A percentile compares a stretch with the other conserved stretches of the same genome.
Evolutionary conservation across 2,888 invertebrate genomes (phyloP).

Genomic region (Drosophila buzzatii): DNA sequence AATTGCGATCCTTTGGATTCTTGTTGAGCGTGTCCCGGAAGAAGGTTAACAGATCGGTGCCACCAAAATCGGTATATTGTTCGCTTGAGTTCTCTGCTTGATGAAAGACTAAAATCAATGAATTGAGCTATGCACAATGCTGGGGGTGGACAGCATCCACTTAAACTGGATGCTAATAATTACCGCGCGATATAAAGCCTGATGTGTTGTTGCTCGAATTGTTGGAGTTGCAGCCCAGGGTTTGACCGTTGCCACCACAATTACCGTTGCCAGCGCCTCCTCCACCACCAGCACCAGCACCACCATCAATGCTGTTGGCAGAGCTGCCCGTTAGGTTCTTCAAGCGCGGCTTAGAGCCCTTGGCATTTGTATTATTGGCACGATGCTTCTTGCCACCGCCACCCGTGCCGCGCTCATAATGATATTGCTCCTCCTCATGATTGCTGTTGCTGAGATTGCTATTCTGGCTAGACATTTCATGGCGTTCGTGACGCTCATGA

Average conservation of each 20-base stretch:
- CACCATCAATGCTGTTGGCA: constrained; percentile 85
- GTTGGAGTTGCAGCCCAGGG: constrained; percentile 32
- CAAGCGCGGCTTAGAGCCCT: constrained; percentile 85
- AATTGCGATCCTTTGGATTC: constrained; percentile 93
- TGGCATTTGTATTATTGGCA: constrained; percentile 84
- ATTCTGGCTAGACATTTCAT: constrained; percentile 75
- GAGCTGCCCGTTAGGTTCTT: constrained; percentile 84
- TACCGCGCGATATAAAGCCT: constrained; percentile 87
- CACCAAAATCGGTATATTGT: constrained; percentile 90
- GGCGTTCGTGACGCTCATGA: constrained; percentile 72
- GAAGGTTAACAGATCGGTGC: constrained; percentile 94
- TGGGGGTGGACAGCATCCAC: constrained; percentile 16
- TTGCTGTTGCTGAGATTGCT: constrained; percentile 80
- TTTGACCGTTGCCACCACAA: constrained; percentile 39
- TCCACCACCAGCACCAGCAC: constrained; percentile 63
- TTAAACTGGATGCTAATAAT: constrained; percentile 46
- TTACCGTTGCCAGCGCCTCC: constrained; percentile 8
- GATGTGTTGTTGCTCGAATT: constrained; percentile 85
- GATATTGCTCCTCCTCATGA: constrained; percentile 82
- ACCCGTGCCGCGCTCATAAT: constrained; percentile 72
- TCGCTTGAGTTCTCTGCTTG: constrained; percentile 91
- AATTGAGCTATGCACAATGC: constrained; percentile 50
- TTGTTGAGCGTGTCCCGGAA: constrained; percentile 96
- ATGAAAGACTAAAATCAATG: constrained; percentile 81
- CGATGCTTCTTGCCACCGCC: constrained; percentile 84